A percentile compares a stretch with the other conserved stretches of the same genome.
These are phyloP conservation scores for Acanthoscelides obtectus DNA, from an alignment of 2,888 invertebrate species.

Conservation along the genomic window DNA sequence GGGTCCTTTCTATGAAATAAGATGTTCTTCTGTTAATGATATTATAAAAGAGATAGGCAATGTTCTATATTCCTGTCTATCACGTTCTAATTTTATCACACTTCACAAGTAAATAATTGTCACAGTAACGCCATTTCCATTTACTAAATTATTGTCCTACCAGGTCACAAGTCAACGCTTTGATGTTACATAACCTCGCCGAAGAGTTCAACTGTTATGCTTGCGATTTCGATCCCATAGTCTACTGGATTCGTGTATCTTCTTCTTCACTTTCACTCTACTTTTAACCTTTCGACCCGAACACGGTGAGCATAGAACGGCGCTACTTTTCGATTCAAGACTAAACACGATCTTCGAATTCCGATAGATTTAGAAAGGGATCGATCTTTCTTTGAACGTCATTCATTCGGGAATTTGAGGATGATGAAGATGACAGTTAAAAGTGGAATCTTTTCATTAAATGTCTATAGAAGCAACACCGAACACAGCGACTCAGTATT, in stretches of 20 bases:
- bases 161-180: too few species aligned
- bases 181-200: not conserved
- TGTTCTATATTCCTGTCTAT: too few species aligned
- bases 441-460: not conserved
- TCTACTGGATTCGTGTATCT: conserved; percentile 22
- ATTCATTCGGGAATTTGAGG: not conserved
- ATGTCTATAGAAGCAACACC: too few species aligned
- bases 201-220: conserved; percentile 1
- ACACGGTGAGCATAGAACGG: conserved; percentile 7
- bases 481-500: too few species aligned
- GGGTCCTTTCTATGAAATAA: too few species aligned
- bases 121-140: too few species aligned
- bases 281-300: conserved; percentile 23
- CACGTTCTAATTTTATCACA: too few species aligned
- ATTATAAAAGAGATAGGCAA: too few species aligned
- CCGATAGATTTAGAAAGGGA: not conserved
- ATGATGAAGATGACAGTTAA: not conserved
- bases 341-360: not conserved
- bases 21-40: too few species aligned
- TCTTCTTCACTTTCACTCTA: conserved; percentile 24
- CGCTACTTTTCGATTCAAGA: too few species aligned
- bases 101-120: too few species aligned
- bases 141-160: too few species aligned
- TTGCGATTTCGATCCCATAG: conserved; percentile 21
- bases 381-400: not conserved